phyloP scores from a whole-genome alignment of 2,888 invertebrate genomes.

The Ormyrus rosae region DNA sequence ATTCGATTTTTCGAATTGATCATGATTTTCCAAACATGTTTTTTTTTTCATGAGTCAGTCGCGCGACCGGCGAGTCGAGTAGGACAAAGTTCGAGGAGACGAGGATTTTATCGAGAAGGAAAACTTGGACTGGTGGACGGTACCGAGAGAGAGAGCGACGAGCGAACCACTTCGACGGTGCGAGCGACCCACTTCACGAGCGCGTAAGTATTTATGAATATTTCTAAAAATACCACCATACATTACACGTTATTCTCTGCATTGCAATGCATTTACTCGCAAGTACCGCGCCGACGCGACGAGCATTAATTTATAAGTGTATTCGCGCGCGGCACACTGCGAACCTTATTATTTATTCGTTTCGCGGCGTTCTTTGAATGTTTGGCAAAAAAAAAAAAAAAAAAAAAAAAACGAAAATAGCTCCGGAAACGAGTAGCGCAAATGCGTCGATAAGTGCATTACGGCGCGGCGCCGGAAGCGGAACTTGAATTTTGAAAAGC shows the following conservation, averaged over 20 bases:
- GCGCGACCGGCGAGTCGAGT: constrained; percentile 42
- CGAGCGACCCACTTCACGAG: background rate
- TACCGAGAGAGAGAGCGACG: too few relatives aligned
- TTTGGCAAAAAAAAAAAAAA: constrained; percentile 32
- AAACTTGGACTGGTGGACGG: too few relatives aligned
- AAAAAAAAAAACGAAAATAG: constrained; percentile 47
- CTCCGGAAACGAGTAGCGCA: constrained; percentile 51
- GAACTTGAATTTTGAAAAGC: constrained; percentile 64
- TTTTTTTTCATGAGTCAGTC: background rate
- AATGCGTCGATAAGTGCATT: constrained; percentile 65
- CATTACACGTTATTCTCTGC: background rate
- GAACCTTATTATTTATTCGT: constrained; percentile 52
- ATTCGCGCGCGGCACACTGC: background rate
- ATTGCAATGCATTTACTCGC: background rate
- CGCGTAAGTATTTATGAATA: constrained; percentile 41
- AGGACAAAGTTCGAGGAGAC: constrained; percentile 25
- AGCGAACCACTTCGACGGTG: background rate
- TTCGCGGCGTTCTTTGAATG: constrained; percentile 45
- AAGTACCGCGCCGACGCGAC: background rate
- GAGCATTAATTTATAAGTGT: constrained; percentile 20
- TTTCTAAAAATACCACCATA: too few relatives aligned
- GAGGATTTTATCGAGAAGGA: too few relatives aligned
- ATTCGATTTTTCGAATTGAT: too few relatives aligned
- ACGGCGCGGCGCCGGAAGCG: constrained; percentile 60
- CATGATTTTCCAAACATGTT: too few relatives aligned